phyloP scores from a whole-genome alignment of 2,888 invertebrate species.

The Eudemis profundana region DNA sequence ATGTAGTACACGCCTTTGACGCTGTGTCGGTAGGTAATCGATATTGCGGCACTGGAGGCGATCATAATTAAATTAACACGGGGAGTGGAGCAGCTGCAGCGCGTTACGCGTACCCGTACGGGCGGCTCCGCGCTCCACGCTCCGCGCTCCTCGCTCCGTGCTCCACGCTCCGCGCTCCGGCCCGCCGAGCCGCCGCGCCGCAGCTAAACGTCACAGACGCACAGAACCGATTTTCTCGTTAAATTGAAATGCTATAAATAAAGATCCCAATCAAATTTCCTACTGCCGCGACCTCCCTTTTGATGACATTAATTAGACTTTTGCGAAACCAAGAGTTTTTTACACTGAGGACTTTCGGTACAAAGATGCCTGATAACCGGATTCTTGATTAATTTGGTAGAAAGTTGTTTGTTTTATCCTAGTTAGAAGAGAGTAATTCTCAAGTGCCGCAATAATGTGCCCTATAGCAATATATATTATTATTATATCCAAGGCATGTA shows the following conservation, averaged over 20 bases:
- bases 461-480: slow-evolving; percentile 12
- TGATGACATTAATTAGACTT: slow-evolving; percentile 74
- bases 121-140: background rate
- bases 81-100: slow-evolving; percentile 44
- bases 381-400: slow-evolving; percentile 5
- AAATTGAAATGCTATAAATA: slow-evolving; percentile 61
- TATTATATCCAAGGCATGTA: slow-evolving; percentile 26
- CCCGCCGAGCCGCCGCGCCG: background rate
- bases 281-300: slow-evolving; percentile 60
- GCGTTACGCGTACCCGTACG: too few species aligned
- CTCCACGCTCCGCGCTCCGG: background rate
- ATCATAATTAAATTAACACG: slow-evolving; percentile 60
- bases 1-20: slow-evolving; percentile 59
- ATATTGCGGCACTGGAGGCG: slow-evolving; percentile 52
- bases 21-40: slow-evolving; percentile 48
- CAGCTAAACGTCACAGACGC: background rate
- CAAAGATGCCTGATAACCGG: slow-evolving; percentile 29
- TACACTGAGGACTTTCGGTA: slow-evolving; percentile 30
- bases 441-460: slow-evolving; percentile 40
- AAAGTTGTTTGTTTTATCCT: slow-evolving; percentile 3
- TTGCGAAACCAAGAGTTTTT: slow-evolving; percentile 32
- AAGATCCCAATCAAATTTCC: slow-evolving; percentile 65
- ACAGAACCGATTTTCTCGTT: slow-evolving; percentile 45
- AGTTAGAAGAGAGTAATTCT: slow-evolving; percentile 1
- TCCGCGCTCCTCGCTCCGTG: background rate